Percentiles rank a stretch among this genome's conserved stretches.
Conservation (phyloP, 1,140 invertebrate species). For the Trachymyrmex cornetzi region DNA sequence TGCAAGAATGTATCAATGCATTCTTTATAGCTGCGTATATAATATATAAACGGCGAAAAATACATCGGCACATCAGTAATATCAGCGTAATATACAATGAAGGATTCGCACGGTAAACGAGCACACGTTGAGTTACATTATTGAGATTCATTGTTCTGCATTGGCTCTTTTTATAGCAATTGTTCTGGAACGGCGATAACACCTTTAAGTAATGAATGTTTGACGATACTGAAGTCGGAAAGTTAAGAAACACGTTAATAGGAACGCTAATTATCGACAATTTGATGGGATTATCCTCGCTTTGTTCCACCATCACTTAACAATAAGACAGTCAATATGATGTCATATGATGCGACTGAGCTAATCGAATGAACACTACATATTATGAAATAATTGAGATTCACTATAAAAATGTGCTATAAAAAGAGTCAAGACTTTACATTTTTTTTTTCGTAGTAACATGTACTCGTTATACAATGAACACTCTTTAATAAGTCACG, state of each 20-base stretch:
- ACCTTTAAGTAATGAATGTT: constrained; percentile 9
- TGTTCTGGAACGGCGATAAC: background rate
- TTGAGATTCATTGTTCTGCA: background rate
- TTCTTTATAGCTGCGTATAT: constrained; percentile 35
- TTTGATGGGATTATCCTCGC: background rate
- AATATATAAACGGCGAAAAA: constrained; percentile 64
- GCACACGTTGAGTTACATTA: constrained; percentile 8
- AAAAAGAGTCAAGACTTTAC: constrained; percentile 24
- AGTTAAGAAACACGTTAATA: background rate
- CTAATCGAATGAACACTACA: constrained; percentile 36
- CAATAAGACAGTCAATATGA: background rate
- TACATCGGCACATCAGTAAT: constrained; percentile 73
- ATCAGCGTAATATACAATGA: constrained; percentile 78
- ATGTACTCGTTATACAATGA: constrained; percentile 73
- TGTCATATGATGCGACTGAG: constrained; percentile 6
- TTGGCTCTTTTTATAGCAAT: constrained; percentile 12
- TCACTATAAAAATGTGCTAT: background rate
- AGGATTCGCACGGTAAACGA: constrained; percentile 45
- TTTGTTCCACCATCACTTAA: background rate
- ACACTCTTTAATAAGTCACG: constrained; percentile 71
- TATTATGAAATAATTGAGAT: constrained; percentile 36
- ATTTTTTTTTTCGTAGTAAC: constrained; percentile 49
- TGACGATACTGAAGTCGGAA: background rate
- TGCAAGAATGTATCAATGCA: constrained; percentile 64
- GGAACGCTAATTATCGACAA: background rate